phyloP scores from a whole-genome alignment of 2,888 invertebrate genomes.

The Octonoba sinensis region DNA sequence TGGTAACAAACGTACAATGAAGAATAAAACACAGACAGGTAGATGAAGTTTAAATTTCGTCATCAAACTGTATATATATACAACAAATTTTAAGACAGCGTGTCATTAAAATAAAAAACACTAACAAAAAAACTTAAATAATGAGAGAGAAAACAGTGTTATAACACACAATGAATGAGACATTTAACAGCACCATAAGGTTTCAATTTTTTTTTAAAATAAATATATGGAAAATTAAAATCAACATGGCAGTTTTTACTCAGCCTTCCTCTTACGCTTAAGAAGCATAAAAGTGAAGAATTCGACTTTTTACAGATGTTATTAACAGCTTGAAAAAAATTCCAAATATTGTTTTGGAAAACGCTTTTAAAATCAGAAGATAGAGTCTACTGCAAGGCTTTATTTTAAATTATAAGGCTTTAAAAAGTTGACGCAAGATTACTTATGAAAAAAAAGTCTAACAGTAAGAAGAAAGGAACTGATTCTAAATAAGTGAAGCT shows the following conservation, averaged over 20 bases:
- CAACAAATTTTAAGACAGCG: neutral
- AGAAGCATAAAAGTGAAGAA: too few relatives aligned
- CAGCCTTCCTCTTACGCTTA: conserved; percentile 8
- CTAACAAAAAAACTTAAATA: conserved; percentile 22
- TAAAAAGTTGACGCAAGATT: too few relatives aligned
- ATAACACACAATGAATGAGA: conserved; percentile 46
- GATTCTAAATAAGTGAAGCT: too few relatives aligned
- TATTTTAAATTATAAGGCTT: too few relatives aligned
- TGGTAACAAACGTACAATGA: conserved; percentile 29
- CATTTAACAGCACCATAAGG: conserved; percentile 62
- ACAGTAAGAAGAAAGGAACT: too few relatives aligned
- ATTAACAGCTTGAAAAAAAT: too few relatives aligned
- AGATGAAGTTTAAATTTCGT: conserved; percentile 22
- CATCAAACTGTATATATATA: neutral
- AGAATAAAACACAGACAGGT: conserved; percentile 16
- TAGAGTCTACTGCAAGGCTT: too few relatives aligned
- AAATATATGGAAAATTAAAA: conserved; percentile 26
- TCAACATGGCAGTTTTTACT: conserved; percentile 48
- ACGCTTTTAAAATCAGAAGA: too few relatives aligned
- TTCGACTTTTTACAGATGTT: too few relatives aligned
- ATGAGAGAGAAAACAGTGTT: conserved; percentile 17
- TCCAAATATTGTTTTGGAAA: too few relatives aligned
- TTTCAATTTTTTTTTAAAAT: conserved; percentile 30
- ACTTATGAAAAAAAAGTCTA: too few relatives aligned
- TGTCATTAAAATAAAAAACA: neutral